Evolutionary conservation across 2,888 invertebrate species (phyloP), one percentile per base, ranked within the genome.

Genomic region (Lepidochrysops patricia): DNA sequence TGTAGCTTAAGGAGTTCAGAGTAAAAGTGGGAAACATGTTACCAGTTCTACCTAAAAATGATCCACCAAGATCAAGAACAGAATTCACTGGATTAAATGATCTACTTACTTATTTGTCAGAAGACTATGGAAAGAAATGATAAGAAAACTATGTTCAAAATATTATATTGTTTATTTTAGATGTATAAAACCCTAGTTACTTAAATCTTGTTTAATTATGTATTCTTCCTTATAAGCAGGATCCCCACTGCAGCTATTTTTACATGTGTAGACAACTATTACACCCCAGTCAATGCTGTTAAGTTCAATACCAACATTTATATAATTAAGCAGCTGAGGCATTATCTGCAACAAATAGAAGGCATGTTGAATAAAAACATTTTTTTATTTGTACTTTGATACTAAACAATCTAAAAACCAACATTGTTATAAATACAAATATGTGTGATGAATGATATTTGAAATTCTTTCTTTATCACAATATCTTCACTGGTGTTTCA

Each of bases 201-300:
- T 70, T 69, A 94, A 91, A 85, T 97, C 96, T 86, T 98, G 98
- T 84, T 96, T 97, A 86, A 95, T 93, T 62, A 96, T 75, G 82
- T 92, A 93, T 86, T 98, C 98, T 65, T 87, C 79, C 65, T 92
- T 91, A 80, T 98, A 98, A 6, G 90, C 91, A 6, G 86, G 87
- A 12, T 92, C 91, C 61, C 81, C 71, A 62, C 78, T 78, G 75
- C 98, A 99, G 79, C 94, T 96, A 15, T 90, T 84, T 73, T 91
- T 90, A 76, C 99, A 99, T 0, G 97, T 97, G 79, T 95, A 99
- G 25, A 98, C 82, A 54, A 92, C 92, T 57, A 99, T 79, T 15
- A 96, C 92, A 23, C 98, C 98, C 97, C 97, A 98, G 82, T 99
- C 98, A 56, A 98, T 85, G 70, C 90, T 90, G 62, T 91, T 89